A percentile compares a stretch with the other conserved stretches of the same genome.
Evolutionary conservation across 2,888 invertebrate species (phyloP).

Genomic region (Pollenia angustigena): DNA sequence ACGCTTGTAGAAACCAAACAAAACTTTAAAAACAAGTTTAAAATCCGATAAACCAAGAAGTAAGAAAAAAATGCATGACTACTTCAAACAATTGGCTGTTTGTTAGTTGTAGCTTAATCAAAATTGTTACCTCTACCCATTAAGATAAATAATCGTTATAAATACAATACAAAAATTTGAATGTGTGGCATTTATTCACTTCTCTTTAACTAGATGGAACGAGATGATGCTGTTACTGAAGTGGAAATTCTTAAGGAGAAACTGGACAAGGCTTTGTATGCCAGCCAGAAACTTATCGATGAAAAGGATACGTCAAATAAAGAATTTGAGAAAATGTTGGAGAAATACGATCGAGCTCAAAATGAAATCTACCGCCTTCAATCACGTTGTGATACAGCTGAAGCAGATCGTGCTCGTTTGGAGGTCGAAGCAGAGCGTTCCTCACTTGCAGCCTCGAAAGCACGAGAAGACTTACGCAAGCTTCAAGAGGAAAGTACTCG

Average conservation of each 20-base stretch:
- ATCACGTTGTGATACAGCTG: constrained; percentile 93
- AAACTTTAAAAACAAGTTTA: constrained; percentile 49
- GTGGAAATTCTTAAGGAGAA: constrained; percentile 95
- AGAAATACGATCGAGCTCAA: constrained; percentile 96
- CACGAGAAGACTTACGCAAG: constrained; percentile 93
- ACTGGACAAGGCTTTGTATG: constrained; percentile 93
- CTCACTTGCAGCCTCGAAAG: constrained; percentile 90
- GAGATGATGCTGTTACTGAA: constrained; percentile 93
- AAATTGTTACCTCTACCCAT: constrained; percentile 23
- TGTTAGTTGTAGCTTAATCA: constrained; percentile 81
- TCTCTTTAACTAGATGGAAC: constrained; percentile 88
- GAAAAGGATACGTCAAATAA: constrained; percentile 95
- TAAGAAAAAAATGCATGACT: constrained; percentile 58
- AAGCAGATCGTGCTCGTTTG: constrained; percentile 94
- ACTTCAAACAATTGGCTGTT: constrained; percentile 80
- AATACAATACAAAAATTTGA: neutral
- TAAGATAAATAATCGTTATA: neutral
- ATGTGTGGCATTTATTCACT: neutral
- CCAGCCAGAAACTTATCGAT: constrained; percentile 92
- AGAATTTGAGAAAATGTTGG: constrained; percentile 95
- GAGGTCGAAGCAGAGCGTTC: constrained; percentile 95
- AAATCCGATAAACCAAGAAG: constrained; percentile 47
- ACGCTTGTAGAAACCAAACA: constrained; percentile 42
- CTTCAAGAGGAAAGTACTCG: constrained; percentile 93
- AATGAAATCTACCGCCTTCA: constrained; percentile 95